These are phyloP conservation scores for Ips typographus DNA, from an alignment of 1,140 invertebrate genomes.

Conservation along the genomic window DNA sequence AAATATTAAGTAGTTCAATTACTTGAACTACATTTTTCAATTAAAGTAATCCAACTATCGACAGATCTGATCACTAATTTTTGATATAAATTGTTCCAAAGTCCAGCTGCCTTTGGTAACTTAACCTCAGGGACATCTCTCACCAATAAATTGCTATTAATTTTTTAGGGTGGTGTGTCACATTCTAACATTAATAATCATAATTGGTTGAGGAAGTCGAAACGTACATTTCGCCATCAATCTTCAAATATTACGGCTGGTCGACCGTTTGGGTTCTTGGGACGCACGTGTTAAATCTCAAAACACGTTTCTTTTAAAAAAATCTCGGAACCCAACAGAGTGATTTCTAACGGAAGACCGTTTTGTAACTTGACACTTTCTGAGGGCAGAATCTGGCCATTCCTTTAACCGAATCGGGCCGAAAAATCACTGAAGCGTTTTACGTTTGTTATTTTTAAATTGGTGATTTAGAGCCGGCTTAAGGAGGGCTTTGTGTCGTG, in stretches of 20 bases:
- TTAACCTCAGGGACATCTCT: background rate
- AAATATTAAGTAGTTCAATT: too few species aligned
- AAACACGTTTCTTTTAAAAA: slow-evolving; percentile 18
- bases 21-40: too few species aligned
- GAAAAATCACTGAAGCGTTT: slow-evolving; percentile 39
- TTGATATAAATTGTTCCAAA: background rate
- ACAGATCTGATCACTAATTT: background rate
- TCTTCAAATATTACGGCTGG: slow-evolving; percentile 13
- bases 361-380: slow-evolving; percentile 40
- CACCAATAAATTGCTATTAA: slow-evolving; percentile 6
- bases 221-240: slow-evolving; percentile 9
- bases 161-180: background rate
- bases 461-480: slow-evolving; percentile 22
- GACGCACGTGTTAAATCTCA: slow-evolving; percentile 27
- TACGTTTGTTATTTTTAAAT: slow-evolving; percentile 35
- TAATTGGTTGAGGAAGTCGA: slow-evolving; percentile 3
- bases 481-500: slow-evolving; percentile 15
- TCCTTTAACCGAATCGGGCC: slow-evolving; percentile 34
- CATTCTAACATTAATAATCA: background rate
- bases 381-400: slow-evolving; percentile 37
- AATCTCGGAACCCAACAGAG: background rate
- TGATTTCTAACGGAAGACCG: slow-evolving; percentile 27
- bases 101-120: background rate
- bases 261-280: slow-evolving; percentile 11
- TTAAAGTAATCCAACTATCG: too few species aligned